Evolutionary conservation across 2,113 vertebrate genomes (phyloP).

Genomic region (Pagrus major): DNA sequence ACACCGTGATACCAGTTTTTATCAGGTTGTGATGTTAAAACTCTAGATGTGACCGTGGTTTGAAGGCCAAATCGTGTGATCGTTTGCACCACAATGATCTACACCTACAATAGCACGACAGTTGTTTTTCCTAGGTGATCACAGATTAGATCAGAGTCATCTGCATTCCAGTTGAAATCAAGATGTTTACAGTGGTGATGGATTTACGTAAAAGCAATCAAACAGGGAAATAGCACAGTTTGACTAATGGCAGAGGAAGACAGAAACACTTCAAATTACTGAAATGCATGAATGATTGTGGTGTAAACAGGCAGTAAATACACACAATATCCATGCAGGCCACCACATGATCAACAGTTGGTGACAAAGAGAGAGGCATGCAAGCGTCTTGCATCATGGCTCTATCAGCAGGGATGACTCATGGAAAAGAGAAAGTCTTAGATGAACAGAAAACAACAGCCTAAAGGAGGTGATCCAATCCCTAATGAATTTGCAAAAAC

Average conservation of each 20-base stretch:
- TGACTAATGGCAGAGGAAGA: background rate
- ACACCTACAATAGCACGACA: background rate
- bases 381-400: constrained; percentile 18
- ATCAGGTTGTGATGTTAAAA: constrained; percentile 1
- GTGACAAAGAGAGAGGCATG: background rate
- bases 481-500: constrained; percentile 38
- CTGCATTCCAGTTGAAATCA: background rate
- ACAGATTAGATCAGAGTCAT: background rate
- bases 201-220: background rate
- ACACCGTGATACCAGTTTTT: constrained; percentile 17
- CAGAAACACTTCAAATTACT: background rate
- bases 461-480: constrained; percentile 36
- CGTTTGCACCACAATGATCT: background rate
- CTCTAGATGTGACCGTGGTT: background rate
- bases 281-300: background rate
- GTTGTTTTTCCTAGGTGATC: constrained; percentile 4
- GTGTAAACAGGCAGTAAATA: background rate
- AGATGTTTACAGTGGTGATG: background rate
- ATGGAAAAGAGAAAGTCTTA: constrained; percentile 39
- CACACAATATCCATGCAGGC: background rate
- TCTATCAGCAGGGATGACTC: constrained; percentile 28
- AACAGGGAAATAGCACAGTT: background rate
- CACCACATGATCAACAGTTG: constrained; percentile 5
- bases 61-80: background rate
- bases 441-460: constrained; percentile 42